phyloP scores from a whole-genome alignment of 2,113 vertebrate genomes.

The Phrynosoma platyrhinos region DNA sequence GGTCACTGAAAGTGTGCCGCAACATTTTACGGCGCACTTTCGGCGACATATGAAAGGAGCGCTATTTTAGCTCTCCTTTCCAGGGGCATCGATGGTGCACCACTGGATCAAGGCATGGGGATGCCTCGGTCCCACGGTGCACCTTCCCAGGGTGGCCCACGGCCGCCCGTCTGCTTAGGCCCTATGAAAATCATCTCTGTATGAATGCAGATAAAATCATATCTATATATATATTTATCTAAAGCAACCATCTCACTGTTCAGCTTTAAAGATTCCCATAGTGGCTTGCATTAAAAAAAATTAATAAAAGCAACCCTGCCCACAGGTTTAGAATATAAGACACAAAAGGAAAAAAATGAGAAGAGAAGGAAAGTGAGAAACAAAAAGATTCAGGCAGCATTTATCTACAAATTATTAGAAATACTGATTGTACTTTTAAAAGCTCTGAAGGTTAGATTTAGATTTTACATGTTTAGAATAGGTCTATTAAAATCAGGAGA shows the following conservation, averaged over 20 bases:
- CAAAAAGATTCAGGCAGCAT: background rate
- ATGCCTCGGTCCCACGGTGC: too few relatives aligned
- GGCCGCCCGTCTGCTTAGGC: too few relatives aligned
- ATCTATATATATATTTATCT: background rate
- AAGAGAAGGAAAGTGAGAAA: background rate
- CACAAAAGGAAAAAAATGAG: background rate
- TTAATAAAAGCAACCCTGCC: background rate
- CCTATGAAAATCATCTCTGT: background rate
- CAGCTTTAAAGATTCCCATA: background rate
- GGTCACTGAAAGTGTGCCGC: too few relatives aligned
- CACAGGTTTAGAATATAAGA: background rate
- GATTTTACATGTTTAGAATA: background rate
- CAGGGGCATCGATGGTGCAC: too few relatives aligned
- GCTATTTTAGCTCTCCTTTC: too few relatives aligned
- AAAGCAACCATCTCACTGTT: background rate
- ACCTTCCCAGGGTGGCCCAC: too few relatives aligned
- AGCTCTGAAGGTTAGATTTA: background rate
- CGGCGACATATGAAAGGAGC: too few relatives aligned
- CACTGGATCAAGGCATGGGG: too few relatives aligned
- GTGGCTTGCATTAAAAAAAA: background rate
- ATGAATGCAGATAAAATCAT: background rate
- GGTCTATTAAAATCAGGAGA: background rate
- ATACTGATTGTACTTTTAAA: background rate
- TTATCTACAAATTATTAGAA: background rate
- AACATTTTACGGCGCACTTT: too few relatives aligned